Evolutionary conservation across 2,113 vertebrate genomes (phyloP).

Genomic region (Heteronetta atricapilla): DNA sequence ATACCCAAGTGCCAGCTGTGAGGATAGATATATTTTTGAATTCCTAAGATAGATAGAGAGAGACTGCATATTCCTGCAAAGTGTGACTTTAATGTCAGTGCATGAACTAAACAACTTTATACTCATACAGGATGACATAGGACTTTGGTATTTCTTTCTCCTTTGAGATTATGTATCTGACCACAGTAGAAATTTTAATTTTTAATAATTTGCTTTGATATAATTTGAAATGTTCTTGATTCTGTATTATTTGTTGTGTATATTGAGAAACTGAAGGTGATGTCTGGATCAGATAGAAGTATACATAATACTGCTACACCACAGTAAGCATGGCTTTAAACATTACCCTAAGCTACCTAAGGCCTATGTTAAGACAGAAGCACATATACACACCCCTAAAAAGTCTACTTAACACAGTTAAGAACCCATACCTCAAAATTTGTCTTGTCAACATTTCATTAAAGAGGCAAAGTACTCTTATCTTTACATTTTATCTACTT

Average conservation of each 20-base stretch:
- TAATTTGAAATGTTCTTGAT: neutral
- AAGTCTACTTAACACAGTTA: neutral
- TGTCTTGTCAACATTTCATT: neutral
- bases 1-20: neutral
- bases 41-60: neutral
- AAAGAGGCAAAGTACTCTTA: neutral
- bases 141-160: neutral
- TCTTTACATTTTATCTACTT: neutral
- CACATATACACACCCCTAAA: rapidly evolving
- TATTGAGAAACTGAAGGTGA: neutral
- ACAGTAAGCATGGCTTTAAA: neutral
- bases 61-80: neutral
- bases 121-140: neutral
- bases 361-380: neutral
- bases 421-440: neutral
- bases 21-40: neutral
- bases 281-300: neutral
- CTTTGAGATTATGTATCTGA: neutral
- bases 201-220: neutral
- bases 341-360: neutral
- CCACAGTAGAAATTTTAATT: neutral
- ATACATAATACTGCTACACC: neutral
- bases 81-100: neutral
- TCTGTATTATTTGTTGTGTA: neutral
- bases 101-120: neutral